Base-by-base conservation (phyloP, 1,140 invertebrate genomes). In the Lithobius niger region DNA sequence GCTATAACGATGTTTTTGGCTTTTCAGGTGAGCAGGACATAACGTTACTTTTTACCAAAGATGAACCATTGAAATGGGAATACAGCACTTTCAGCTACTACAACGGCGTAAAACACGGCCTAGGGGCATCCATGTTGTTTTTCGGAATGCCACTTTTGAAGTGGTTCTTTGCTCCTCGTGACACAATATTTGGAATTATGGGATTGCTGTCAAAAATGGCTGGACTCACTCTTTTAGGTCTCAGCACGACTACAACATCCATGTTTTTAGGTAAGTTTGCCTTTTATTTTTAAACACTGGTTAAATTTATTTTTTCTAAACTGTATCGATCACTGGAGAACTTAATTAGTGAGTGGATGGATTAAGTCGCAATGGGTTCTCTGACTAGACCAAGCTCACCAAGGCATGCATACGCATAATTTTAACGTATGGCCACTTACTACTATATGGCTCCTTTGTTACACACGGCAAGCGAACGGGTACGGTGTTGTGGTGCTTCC, bases 21-120 rank as follows among this genome's bases (percentile, higher is more conserved):
- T 47, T 65, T 61, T 48, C 60, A 74, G 72, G 69, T 27, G 68
- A 73, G 48, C 58, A 65, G 45, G 68, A 69, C 49, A 62, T 75
- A 6, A 56, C 65, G 0, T 72, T 64, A 54, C 63, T 72, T 28
- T 69, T 61, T 61, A 62, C 67, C 3, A 62, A 62, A 40, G 64
- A 65, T 43, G 55, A 63, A 19, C 67, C 68, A n/a, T 56, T 71
- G 31, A 25, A 55, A 18, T 76, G 74, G 72, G 61, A 60, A 16
- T 66, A 67, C 54, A 61, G 63, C n/a, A 64, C 59, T 3, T 74
- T 69, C 59, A 69, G 67, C 1, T 67, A 67, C 49, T 74, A 67
- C 49, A 70, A 67, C 59, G 71, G 67, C 6, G 44, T 67, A 16
- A 69, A 72, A 52, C 70, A 69, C 57, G 67, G 64, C 25, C 50